These are phyloP conservation scores for cattle (Bos taurus) DNA, from an alignment of 2,113 vertebrate species.

Conservation along the genomic window DNA sequence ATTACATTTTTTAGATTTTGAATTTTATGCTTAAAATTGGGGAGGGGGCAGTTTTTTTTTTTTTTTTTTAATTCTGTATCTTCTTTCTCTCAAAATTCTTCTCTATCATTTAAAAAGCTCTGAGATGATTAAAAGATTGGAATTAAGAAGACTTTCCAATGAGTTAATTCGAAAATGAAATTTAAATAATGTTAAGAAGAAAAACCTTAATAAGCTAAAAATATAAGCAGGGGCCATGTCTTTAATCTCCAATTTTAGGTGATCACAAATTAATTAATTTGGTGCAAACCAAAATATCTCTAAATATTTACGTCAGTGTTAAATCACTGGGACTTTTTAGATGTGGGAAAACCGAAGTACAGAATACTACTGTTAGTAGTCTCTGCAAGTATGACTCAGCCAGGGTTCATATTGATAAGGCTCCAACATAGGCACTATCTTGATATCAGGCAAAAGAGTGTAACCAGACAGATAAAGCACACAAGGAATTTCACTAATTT, in stretches of 20 bases:
- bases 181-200: background rate
- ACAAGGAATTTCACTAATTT: background rate
- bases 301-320: background rate
- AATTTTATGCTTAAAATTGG: background rate
- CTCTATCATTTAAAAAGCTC: background rate
- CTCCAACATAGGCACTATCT: background rate
- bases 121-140: background rate
- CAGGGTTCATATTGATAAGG: background rate
- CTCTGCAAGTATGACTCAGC: background rate
- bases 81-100: conserved; percentile 5
- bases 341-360: background rate
- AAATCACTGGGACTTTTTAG: background rate
- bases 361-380: background rate
- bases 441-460: background rate
- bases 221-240: background rate
- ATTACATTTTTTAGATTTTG: background rate
- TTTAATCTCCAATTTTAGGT: background rate
- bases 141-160: background rate
- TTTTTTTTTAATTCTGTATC: background rate
- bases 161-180: background rate
- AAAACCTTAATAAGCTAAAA: conserved; percentile 26
- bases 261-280: background rate
- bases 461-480: background rate
- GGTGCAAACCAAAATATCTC: background rate
- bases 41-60: background rate